These are phyloP conservation scores for Drosophila carrolli DNA, from an alignment of 1,140 invertebrate genomes.

Conservation along the genomic window DNA sequence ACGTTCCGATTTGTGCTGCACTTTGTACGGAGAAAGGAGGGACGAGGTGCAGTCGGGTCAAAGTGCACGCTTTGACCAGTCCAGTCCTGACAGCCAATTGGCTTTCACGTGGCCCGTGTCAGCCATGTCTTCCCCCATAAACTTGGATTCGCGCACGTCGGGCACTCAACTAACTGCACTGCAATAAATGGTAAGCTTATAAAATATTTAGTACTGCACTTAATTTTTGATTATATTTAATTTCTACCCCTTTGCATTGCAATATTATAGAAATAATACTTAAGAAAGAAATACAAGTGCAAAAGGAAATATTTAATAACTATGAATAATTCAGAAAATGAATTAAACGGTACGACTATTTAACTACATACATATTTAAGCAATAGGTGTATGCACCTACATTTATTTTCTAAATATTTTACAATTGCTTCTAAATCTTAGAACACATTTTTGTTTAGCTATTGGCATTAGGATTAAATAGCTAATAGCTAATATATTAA, in stretches of 20 bases:
- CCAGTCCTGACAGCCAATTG: conserved; percentile 47
- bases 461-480: background rate
- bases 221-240: too few species aligned
- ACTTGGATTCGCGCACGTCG: background rate
- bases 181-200: background rate
- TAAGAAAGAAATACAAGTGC: too few species aligned
- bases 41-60: conserved; percentile 3
- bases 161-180: conserved; percentile 5
- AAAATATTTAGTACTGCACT: background rate
- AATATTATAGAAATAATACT: too few species aligned
- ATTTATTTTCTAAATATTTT: background rate
- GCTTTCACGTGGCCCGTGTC: conserved; percentile 29
- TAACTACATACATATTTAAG: background rate
- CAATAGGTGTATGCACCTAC: background rate
- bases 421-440: background rate
- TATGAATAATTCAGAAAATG: too few species aligned
- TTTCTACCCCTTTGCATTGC: too few species aligned
- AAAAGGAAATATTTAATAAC: too few species aligned
- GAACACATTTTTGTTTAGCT: background rate
- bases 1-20: conserved; percentile 35
- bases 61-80: conserved; percentile 33
- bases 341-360: background rate
- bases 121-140: conserved; percentile 6
- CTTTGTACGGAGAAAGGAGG: background rate
- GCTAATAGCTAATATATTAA: too few species aligned